Percentiles rank a stretch among this genome's conserved stretches.
Evolutionary conservation across 30 jellyfish, hydroid and myxozoan genomes (phyloP).

Genomic region (Turritopsis dohrnii): DNA sequence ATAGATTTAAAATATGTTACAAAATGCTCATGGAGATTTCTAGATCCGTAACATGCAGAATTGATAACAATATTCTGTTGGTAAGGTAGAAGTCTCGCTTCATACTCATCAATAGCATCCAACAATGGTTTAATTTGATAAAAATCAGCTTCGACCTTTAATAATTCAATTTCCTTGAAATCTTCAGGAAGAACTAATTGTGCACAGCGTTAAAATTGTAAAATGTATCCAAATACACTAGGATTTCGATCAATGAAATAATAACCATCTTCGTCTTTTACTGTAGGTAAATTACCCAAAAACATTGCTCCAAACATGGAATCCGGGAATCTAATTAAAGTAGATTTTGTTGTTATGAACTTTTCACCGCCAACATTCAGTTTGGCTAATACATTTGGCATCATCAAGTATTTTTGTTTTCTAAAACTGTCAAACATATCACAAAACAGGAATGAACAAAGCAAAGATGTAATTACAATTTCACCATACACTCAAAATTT

Average conservation of each 20-base stretch:
- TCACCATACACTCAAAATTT: too few relatives aligned
- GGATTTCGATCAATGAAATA: conserved; percentile 30
- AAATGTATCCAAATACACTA: conserved; percentile 20
- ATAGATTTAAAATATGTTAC: too few relatives aligned
- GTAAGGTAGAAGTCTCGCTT: too few relatives aligned
- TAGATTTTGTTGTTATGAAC: conserved; percentile 15
- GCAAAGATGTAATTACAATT: too few relatives aligned
- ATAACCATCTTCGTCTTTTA: conserved; percentile 20
- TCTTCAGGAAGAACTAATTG: conserved; percentile 24
- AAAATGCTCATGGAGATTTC: too few relatives aligned
- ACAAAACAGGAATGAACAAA: too few relatives aligned
- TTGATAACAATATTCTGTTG: too few relatives aligned
- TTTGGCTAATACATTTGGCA: conserved; percentile 6
- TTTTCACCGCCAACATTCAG: conserved; percentile 34
- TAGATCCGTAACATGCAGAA: too few relatives aligned
- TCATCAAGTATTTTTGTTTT: too few relatives aligned
- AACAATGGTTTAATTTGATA: not conserved
- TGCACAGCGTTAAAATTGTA: conserved; percentile 27
- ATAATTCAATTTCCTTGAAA: conserved; percentile 3
- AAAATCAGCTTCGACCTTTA: conserved; percentile 10
- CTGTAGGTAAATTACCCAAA: not conserved
- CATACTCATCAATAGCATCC: conserved; percentile 1
- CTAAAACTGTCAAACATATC: too few relatives aligned
- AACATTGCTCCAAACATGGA: conserved; percentile 25
- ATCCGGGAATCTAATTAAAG: conserved; percentile 28